Evolutionary conservation across 1,140 invertebrate genomes (phyloP).

Genomic region (Drosophila busckii): DNA sequence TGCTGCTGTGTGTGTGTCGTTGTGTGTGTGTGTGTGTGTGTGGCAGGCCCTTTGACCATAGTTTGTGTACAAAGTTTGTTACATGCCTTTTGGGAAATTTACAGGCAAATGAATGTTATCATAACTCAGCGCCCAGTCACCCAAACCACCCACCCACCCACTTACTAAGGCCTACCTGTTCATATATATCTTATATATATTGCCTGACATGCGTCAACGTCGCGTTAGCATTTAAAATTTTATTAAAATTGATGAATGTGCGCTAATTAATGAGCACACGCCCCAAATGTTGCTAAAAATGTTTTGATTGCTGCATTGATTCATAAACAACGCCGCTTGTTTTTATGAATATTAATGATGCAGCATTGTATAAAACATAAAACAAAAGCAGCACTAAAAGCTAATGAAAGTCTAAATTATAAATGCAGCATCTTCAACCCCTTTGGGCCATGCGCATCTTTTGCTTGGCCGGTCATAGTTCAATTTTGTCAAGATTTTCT

Average conservation of each 20-base stretch:
- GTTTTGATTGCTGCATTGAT: too few relatives aligned
- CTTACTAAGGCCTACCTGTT: slow-evolving; percentile 14
- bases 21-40: slow-evolving; percentile 11
- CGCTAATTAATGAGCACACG: slow-evolving; percentile 65
- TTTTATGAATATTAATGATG: slow-evolving; percentile 66
- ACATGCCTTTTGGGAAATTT: slow-evolving; percentile 73
- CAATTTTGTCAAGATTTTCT: slow-evolving; percentile 64
- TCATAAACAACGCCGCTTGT: slow-evolving; percentile 13
- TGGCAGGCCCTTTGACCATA: slow-evolving; percentile 56
- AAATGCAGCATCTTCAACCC: slow-evolving; percentile 16
- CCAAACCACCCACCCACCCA: background rate
- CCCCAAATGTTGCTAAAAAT: too few relatives aligned
- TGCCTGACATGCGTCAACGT: slow-evolving; percentile 1
- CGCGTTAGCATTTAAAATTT: slow-evolving; percentile 50
- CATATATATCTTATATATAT: slow-evolving; percentile 17
- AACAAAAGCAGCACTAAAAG: too few relatives aligned
- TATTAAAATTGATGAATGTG: slow-evolving; percentile 79
- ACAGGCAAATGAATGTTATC: slow-evolving; percentile 75
- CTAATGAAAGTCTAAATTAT: too few relatives aligned
- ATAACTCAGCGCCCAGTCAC: slow-evolving; percentile 45
- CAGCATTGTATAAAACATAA: slow-evolving; percentile 53
- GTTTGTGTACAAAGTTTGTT: slow-evolving; percentile 57
- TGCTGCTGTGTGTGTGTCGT: slow-evolving; percentile 6
- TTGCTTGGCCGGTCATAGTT: slow-evolving; percentile 52
- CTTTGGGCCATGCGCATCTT: slow-evolving; percentile 12